These are phyloP conservation scores for Hirundichthys speculiger DNA, from an alignment of 2,113 vertebrate genomes.

Conservation along the genomic window DNA sequence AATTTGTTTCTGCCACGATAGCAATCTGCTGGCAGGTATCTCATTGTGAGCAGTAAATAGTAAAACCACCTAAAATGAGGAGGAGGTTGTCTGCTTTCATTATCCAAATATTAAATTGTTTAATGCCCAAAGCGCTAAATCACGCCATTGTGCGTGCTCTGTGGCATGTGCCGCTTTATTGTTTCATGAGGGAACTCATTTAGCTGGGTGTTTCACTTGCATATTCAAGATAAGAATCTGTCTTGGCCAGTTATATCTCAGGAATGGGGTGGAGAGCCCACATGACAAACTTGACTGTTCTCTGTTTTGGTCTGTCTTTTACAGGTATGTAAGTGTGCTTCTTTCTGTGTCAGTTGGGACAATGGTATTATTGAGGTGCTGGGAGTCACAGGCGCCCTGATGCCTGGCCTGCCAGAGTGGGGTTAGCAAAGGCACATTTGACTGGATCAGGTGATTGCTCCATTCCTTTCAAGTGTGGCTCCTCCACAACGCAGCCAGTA, in stretches of 20 bases:
- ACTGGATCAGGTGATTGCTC: constrained; percentile 74
- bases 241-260: constrained; percentile 56
- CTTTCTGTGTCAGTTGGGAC: constrained; percentile 70
- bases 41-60: constrained; percentile 63
- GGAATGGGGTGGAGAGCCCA: constrained; percentile 54
- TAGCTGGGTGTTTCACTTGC: constrained; percentile 53
- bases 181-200: constrained; percentile 39
- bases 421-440: constrained; percentile 72
- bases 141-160: constrained; percentile 17
- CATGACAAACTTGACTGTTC: constrained; percentile 46
- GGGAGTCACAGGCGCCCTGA: constrained; percentile 75
- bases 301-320: constrained; percentile 56
- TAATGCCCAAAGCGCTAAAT: constrained; percentile 24
- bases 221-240: constrained; percentile 60
- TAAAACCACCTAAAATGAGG: constrained; percentile 48
- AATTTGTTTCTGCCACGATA: constrained; percentile 63
- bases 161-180: constrained; percentile 33
- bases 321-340: constrained; percentile 56
- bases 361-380: constrained; percentile 80
- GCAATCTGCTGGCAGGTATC: constrained; percentile 44
- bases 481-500: constrained; percentile 58
- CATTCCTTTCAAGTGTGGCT: constrained; percentile 76
- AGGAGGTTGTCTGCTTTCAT: constrained; percentile 34
- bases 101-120: constrained; percentile 31
- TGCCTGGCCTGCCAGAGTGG: constrained; percentile 68